Percentiles rank a stretch among this genome's conserved stretches.
These are phyloP conservation scores for Hydrochoerus hydrochaeris DNA, from an alignment of 2,113 vertebrate genomes.

Conservation along the genomic window DNA sequence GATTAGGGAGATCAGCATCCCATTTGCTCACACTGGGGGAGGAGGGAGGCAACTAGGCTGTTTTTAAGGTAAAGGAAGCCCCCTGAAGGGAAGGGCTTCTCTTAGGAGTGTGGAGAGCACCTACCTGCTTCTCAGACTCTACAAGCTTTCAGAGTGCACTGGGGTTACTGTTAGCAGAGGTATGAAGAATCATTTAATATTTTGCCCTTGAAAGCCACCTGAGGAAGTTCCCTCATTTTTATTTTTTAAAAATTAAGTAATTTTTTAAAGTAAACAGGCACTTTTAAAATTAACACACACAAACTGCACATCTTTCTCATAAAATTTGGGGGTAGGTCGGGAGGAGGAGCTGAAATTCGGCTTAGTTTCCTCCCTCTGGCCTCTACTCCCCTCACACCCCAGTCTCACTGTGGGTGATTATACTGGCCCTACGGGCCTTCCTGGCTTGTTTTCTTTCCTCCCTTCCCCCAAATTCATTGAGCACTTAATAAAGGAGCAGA, in stretches of 20 bases:
- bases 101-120: background rate
- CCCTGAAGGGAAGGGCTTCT: background rate
- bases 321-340: conserved; percentile 62
- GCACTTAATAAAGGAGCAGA: conserved; percentile 83
- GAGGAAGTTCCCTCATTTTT: conserved; percentile 68
- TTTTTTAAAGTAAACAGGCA: conserved; percentile 80
- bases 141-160: background rate
- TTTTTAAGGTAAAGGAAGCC: conserved; percentile 40
- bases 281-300: conserved; percentile 80
- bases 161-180: background rate
- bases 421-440: conserved; percentile 79
- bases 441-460: conserved; percentile 55
- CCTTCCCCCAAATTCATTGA: conserved; percentile 69
- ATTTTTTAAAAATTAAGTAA: conserved; percentile 72
- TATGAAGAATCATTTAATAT: conserved; percentile 27
- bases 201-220: conserved; percentile 76
- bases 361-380: conserved; percentile 44
- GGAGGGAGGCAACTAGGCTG: background rate
- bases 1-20: conserved; percentile 61
- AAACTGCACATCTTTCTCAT: conserved; percentile 72
- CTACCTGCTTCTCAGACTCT: conserved; percentile 36
- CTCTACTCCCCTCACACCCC: conserved; percentile 51
- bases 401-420: conserved; percentile 71
- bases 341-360: conserved; percentile 67
- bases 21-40: conserved; percentile 48